Conservation (phyloP, 30 jellyfish, hydroid and myxozoan species). For the Rhopilema esculentum region DNA sequence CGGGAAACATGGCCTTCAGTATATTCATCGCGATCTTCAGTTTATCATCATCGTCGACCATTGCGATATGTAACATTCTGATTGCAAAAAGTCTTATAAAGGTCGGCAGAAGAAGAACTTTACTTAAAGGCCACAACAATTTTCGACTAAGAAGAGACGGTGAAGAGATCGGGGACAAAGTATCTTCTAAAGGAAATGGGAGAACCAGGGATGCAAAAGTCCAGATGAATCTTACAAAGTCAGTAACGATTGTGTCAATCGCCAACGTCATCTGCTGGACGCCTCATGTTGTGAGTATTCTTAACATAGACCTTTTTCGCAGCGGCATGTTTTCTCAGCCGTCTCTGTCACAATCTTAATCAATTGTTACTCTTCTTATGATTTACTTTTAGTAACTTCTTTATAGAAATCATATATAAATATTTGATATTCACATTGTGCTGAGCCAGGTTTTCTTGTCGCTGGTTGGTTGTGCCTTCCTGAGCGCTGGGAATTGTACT, state of each 20-base stretch:
- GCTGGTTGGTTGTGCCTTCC: too few relatives aligned
- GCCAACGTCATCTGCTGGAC: background rate
- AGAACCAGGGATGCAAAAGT: background rate
- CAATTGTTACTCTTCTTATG: background rate
- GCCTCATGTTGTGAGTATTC: background rate
- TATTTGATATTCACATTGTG: too few relatives aligned
- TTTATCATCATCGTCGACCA: background rate
- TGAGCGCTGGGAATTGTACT: too few relatives aligned
- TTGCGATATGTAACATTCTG: background rate
- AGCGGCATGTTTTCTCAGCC: conserved; percentile 27
- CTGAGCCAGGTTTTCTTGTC: too few relatives aligned
- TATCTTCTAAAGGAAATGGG: background rate
- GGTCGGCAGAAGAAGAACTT: background rate
- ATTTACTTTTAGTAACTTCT: too few relatives aligned
- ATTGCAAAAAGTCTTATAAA: background rate
- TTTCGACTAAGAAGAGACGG: background rate
- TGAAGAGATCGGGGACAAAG: background rate
- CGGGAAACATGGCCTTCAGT: background rate
- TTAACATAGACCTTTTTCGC: too few relatives aligned
- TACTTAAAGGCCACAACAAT: background rate
- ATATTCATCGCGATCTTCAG: background rate
- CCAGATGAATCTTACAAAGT: background rate
- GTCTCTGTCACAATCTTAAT: conserved; percentile 18
- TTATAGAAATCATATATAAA: too few relatives aligned
- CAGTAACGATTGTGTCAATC: background rate